Conservation (phyloP, 1,140 invertebrate species). For the Drosophila sucinea region DNA sequence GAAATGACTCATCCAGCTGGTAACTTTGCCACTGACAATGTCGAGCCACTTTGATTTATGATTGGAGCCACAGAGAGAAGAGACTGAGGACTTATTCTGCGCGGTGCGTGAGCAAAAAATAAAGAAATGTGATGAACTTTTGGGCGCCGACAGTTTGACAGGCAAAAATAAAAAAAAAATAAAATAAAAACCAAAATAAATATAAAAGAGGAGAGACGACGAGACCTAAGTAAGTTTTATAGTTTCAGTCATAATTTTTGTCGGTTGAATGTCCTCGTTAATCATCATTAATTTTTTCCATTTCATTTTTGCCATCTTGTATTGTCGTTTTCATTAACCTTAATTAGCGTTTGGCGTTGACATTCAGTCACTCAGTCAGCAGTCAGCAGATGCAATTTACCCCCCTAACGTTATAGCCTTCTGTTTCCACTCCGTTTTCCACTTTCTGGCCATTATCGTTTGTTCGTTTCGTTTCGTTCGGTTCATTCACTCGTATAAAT, state of each 20-base stretch:
- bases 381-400: constrained; percentile 43
- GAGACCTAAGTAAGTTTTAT: constrained; percentile 7
- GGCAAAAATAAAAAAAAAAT: constrained; percentile 1
- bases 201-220: neutral
- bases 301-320: constrained; percentile 37
- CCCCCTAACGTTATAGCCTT: neutral
- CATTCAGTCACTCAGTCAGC: constrained; percentile 32
- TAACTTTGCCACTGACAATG: constrained; percentile 39
- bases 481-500: constrained; percentile 42
- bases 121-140: constrained; percentile 20
- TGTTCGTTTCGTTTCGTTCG: constrained; percentile 5
- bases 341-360: constrained; percentile 71
- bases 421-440: neutral
- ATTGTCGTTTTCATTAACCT: constrained; percentile 76
- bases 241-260: constrained; percentile 12
- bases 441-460: constrained; percentile 7
- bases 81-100: neutral
- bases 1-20: constrained; percentile 57
- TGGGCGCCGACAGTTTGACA: constrained; percentile 7
- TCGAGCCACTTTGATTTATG: constrained; percentile 57
- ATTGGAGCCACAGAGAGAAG: constrained; percentile 13
- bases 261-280: constrained; percentile 62
- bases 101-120: constrained; percentile 5
- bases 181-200: neutral
- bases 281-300: constrained; percentile 46